Conservation (phyloP, 2,797 vertebrate genomes). For the Novumbra hubbsi region DNA sequence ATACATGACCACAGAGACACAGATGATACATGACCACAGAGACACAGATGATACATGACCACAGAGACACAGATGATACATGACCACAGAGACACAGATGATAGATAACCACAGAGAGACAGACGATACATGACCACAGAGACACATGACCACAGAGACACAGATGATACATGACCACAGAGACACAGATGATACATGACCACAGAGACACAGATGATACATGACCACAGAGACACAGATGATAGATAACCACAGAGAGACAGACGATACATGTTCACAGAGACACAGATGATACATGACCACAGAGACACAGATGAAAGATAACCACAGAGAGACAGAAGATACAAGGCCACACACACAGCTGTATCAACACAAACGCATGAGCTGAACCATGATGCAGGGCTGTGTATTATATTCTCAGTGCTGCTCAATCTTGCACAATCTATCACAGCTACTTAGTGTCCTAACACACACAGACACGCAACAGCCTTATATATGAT, state of each 20-base stretch:
- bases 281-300: not conserved
- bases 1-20: no score
- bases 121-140: not conserved
- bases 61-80: not conserved
- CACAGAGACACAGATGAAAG: not conserved
- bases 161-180: not conserved
- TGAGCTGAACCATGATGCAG: not conserved
- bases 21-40: no score
- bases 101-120: no score
- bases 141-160: not conserved
- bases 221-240: not conserved
- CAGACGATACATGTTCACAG: no score
- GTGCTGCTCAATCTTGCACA: not conserved
- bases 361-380: not conserved
- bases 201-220: not conserved
- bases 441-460: not conserved
- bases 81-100: no score
- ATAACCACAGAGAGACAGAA: no score
- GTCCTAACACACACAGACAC: not conserved
- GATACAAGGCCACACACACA: not conserved
- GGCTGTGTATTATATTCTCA: not conserved
- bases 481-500: not conserved
- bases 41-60: not conserved
- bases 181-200: no score
- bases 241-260: no score